phyloP scores from a whole-genome alignment of 1,140 invertebrate genomes.

The Aphelinus certus region DNA sequence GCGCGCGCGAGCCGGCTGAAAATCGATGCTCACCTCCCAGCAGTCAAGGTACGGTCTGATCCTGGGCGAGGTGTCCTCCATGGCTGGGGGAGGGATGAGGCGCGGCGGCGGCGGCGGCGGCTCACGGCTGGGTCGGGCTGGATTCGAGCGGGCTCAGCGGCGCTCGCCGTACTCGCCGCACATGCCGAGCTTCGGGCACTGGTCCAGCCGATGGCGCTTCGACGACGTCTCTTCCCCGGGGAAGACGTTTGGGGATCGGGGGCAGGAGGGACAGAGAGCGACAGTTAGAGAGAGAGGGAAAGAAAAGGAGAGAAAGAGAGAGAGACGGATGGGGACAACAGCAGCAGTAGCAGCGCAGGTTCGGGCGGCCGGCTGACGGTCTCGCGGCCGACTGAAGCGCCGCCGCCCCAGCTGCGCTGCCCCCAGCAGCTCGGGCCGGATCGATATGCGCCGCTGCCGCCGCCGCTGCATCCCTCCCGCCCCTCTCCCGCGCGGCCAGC shows the following conservation, averaged over 20 bases:
- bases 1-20: too few species aligned
- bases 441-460: constrained; percentile 24
- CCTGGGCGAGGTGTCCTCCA: constrained; percentile 60
- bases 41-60: constrained; percentile 63
- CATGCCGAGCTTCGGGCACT: constrained; percentile 5
- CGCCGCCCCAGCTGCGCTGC: constrained; percentile 25
- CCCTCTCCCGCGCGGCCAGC: too few species aligned
- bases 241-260: background rate
- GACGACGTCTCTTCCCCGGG: background rate
- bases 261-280: background rate
- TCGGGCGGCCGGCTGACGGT: constrained; percentile 28
- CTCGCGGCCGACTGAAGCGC: constrained; percentile 38
- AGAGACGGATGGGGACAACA: background rate
- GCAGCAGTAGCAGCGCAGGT: background rate
- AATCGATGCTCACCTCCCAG: constrained; percentile 61
- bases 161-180: constrained; percentile 38
- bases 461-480: background rate
- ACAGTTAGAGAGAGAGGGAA: background rate
- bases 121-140: too few species aligned
- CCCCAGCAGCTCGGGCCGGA: background rate
- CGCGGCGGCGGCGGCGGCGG: constrained; percentile 13
- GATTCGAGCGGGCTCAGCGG: constrained; percentile 29
- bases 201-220: too few species aligned
- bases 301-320: background rate
- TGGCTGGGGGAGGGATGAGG: constrained; percentile 38